Conservation (phyloP, 1,140 invertebrate species). For the Listronotus bonariensis region DNA sequence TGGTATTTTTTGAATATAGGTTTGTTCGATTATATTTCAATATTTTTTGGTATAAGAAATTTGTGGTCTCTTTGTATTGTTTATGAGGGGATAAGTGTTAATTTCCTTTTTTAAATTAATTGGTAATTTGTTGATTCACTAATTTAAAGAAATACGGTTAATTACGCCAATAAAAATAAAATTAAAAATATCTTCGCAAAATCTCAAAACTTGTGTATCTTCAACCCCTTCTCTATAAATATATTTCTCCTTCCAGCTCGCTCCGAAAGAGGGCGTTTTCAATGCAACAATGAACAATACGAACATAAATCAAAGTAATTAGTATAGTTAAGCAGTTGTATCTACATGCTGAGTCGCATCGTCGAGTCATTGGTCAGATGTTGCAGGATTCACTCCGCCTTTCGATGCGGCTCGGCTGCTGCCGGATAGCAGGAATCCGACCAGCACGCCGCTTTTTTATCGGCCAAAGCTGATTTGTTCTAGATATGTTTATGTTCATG, state of each 20-base stretch:
- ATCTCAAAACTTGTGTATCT: not conserved
- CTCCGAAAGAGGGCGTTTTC: slow-evolving; percentile 50
- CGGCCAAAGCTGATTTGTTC: slow-evolving; percentile 29
- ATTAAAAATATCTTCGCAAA: too few relatives aligned
- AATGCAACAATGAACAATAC: slow-evolving; percentile 59
- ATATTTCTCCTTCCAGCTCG: slow-evolving; percentile 19
- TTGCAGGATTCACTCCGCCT: slow-evolving; percentile 52
- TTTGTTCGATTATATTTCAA: too few relatives aligned
- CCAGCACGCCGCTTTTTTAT: slow-evolving; percentile 31
- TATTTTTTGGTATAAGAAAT: too few relatives aligned
- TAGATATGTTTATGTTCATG: slow-evolving; percentile 27
- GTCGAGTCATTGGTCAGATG: slow-evolving; percentile 53
- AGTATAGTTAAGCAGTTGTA: slow-evolving; percentile 61
- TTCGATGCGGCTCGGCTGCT: slow-evolving; percentile 40
- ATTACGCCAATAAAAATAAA: too few relatives aligned
- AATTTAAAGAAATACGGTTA: too few relatives aligned
- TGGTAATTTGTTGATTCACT: too few relatives aligned
- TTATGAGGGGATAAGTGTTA: too few relatives aligned
- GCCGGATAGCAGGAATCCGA: slow-evolving; percentile 47
- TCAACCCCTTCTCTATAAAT: not conserved
- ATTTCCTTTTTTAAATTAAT: too few relatives aligned
- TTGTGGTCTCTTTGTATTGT: too few relatives aligned
- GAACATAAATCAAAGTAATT: slow-evolving; percentile 71
- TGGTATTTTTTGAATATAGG: too few relatives aligned
- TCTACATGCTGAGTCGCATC: slow-evolving; percentile 54